Evolutionary conservation across 2,888 invertebrate genomes (phyloP), one percentile per base, ranked within the genome.

Genomic region (Synergus gifuensis): DNA sequence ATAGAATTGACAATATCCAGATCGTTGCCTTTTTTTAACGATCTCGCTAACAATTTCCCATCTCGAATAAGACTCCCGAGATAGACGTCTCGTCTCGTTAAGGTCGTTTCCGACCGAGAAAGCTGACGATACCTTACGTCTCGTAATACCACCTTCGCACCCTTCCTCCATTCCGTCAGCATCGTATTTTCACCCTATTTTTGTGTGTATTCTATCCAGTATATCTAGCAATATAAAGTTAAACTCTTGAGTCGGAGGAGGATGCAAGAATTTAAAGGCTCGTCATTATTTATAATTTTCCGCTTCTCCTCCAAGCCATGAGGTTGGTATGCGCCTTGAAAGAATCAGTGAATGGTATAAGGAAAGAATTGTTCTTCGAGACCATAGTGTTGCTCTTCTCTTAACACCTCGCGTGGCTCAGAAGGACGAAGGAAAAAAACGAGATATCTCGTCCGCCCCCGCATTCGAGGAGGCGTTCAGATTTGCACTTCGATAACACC

Each of bases 261-360:
- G 82, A 80, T 81, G 80, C 78, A 82, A 81, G 81, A 79, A 79
- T 82, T 83, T 83, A 86, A 84, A 85, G 86, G 79, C 87, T 88
- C 90, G 88, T 90, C 90, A 89, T 91, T 91, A 91, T 91, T 91
- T 91, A 91, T 91, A 91, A 91, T 91, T 91, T 91, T 91, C 91
- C 91, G 90, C 87, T 89, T 85, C 86, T 82, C 80, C 83, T 84
- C 83, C 81, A 83, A 78, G 81, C 81, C 78, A 76, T 78, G 81
- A 76, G 36, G 82, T 83, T 82, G 85, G 84, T 86, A 87, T 87
- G 84, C 84, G 84, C 81, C 86, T 89, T 88, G 85, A 89, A 87
- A 90, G 87, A 90, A 90, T 89, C 73, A 40, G 49, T 36, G 73
- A 73, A 73, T 73, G n/a, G 73, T 73, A 73, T 73, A 73, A 73